Evolutionary conservation across 2,113 vertebrate species (phyloP).

Genomic region (Corythaixoides concolor): DNA sequence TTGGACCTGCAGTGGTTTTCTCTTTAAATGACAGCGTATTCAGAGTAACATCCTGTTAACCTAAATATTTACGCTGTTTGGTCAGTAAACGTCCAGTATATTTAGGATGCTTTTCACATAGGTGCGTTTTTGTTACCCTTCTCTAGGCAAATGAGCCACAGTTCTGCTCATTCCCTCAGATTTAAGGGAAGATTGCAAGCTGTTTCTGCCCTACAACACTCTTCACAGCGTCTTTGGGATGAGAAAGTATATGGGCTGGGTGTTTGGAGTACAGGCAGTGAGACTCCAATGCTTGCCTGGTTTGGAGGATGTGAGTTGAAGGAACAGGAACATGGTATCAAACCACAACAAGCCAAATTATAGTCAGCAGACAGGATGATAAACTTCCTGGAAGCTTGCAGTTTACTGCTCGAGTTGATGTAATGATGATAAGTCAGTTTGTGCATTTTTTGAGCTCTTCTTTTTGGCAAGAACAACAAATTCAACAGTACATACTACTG

Average conservation of each 20-base stretch:
- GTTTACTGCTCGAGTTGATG: neutral
- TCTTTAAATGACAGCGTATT: neutral
- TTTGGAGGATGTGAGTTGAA: neutral
- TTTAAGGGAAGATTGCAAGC: neutral
- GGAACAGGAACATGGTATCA: neutral
- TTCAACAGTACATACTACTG: neutral
- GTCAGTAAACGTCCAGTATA: neutral
- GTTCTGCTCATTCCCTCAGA: neutral
- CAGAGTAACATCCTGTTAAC: neutral
- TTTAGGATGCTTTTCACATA: neutral
- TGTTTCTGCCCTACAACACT: neutral
- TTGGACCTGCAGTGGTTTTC: neutral
- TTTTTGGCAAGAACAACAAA: neutral
- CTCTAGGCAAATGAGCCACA: neutral
- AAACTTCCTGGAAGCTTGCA: conserved; percentile 37
- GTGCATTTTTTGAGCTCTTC: neutral
- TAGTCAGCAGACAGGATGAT: conserved; percentile 39
- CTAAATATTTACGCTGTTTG: neutral
- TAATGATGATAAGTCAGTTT: neutral
- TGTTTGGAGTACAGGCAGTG: neutral
- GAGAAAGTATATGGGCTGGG: neutral
- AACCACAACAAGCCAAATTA: neutral
- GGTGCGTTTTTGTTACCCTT: neutral
- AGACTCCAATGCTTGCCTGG: neutral
- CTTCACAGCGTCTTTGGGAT: neutral